Conservation (phyloP, 2,113 vertebrate species). For the Oxygymnocypris stewartii region DNA sequence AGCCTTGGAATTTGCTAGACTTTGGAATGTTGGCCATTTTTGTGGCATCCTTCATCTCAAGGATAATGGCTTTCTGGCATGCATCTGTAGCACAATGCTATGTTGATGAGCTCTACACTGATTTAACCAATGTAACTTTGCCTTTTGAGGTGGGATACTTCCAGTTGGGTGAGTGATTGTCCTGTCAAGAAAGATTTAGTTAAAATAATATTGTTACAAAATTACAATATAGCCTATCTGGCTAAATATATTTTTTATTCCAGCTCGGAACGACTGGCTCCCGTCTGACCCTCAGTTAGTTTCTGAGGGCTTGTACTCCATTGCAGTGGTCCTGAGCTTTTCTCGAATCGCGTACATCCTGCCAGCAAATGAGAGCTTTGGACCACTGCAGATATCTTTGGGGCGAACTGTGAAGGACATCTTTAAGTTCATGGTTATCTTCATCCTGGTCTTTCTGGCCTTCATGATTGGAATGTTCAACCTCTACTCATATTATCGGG, state of each 20-base stretch:
- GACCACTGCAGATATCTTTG: slow-evolving; percentile 95
- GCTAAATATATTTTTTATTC: slow-evolving; percentile 52
- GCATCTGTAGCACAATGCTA: slow-evolving; percentile 86
- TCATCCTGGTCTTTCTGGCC: slow-evolving; percentile 96
- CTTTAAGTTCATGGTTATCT: slow-evolving; percentile 99
- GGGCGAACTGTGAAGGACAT: slow-evolving; percentile 97
- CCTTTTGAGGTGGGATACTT: slow-evolving; percentile 91
- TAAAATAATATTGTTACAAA: neutral
- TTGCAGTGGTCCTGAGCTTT: slow-evolving; percentile 96
- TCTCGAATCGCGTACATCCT: slow-evolving; percentile 97
- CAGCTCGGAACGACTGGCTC: slow-evolving; percentile 91
- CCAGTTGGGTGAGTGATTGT: slow-evolving; percentile 83
- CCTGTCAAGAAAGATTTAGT: neutral
- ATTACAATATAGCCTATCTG: neutral
- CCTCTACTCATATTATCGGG: slow-evolving; percentile 94
- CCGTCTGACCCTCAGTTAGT: slow-evolving; percentile 94
- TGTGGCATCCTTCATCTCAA: slow-evolving; percentile 92
- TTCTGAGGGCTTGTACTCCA: slow-evolving; percentile 94
- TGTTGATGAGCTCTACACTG: slow-evolving; percentile 81
- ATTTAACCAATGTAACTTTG: slow-evolving; percentile 83
- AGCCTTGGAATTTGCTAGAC: slow-evolving; percentile 97
- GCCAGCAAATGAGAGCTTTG: slow-evolving; percentile 96
- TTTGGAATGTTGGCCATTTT: slow-evolving; percentile 99
- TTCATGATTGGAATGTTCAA: slow-evolving; percentile 99
- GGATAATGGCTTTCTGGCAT: slow-evolving; percentile 91